Evolutionary conservation across 2,888 invertebrate species (phyloP).

Genomic region (Glyphotaelius pellucidus): DNA sequence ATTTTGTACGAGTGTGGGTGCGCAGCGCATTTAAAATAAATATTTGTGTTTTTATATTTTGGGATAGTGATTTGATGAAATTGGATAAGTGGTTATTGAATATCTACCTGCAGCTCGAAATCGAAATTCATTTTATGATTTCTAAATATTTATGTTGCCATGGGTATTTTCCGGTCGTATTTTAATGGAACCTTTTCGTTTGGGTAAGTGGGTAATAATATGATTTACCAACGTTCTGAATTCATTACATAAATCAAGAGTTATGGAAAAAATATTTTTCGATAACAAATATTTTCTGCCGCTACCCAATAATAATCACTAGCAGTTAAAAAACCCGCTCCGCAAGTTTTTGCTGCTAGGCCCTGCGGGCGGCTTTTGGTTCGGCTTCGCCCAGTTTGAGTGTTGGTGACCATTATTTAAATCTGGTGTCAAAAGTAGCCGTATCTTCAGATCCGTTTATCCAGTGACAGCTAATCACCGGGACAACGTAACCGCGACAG

Average conservation of each 20-base stretch:
- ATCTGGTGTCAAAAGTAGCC: too few relatives aligned
- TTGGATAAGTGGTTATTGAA: not conserved
- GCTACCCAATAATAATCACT: not conserved
- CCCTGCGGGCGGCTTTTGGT: too few relatives aligned
- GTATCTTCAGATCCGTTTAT: too few relatives aligned
- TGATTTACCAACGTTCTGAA: too few relatives aligned
- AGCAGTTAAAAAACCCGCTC: too few relatives aligned
- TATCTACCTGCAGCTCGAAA: not conserved
- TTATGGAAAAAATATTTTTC: not conserved
- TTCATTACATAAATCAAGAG: not conserved
- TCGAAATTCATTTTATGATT: not conserved
- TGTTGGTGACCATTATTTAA: too few relatives aligned
- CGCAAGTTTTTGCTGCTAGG: too few relatives aligned
- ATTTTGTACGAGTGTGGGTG: not conserved
- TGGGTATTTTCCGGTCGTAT: not conserved
- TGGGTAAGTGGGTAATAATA: too few relatives aligned
- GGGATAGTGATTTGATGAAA: not conserved
- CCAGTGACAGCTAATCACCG: too few relatives aligned
- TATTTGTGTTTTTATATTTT: not conserved
- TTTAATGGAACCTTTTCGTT: not conserved
- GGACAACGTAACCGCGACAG: too few relatives aligned
- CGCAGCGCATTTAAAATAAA: not conserved
- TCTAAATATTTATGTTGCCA: not conserved
- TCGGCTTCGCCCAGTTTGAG: too few relatives aligned
- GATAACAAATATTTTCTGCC: not conserved